These are phyloP conservation scores for Philotrypesis tridentata DNA, from an alignment of 1,140 invertebrate genomes.

Conservation along the genomic window DNA sequence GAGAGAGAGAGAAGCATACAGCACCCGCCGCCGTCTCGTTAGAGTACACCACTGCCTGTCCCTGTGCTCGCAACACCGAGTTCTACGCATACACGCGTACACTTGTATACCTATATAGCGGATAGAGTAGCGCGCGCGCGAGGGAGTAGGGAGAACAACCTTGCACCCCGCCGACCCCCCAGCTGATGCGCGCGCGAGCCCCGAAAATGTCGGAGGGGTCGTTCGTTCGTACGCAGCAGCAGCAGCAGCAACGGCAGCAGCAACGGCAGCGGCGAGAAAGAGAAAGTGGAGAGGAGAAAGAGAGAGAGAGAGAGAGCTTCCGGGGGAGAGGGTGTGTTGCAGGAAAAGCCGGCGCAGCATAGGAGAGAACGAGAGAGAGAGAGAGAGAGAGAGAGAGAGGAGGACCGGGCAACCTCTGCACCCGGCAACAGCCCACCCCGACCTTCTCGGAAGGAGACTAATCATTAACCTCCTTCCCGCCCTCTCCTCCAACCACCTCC, in stretches of 20 bases:
- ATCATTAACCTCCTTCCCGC: constrained; percentile 69
- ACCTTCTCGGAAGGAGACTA: constrained; percentile 67
- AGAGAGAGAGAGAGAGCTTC: background rate
- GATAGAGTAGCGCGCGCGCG: too few species aligned
- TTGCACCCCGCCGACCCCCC: constrained; percentile 22
- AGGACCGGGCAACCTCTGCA: constrained; percentile 65
- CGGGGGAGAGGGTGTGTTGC: background rate
- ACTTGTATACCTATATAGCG: too few species aligned
- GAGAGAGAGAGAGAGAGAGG: too few species aligned
- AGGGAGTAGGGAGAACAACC: constrained; percentile 11
- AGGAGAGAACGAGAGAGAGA: too few species aligned
- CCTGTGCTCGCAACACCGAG: background rate
- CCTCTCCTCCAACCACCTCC: too few species aligned
- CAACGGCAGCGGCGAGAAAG: background rate
- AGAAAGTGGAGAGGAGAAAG: background rate
- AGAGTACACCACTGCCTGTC: constrained; percentile 25
- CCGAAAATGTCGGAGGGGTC: constrained; percentile 26
- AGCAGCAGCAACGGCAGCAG: background rate
- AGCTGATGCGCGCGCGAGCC: background rate
- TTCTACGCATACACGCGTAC: too few species aligned
- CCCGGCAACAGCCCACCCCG: constrained; percentile 70
- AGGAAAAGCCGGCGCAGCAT: constrained; percentile 16
- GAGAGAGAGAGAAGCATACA: background rate
- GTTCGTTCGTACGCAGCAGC: too few species aligned
- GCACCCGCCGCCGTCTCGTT: background rate